Evolutionary conservation across 2,797 vertebrate genomes (phyloP), one percentile per base, ranked within the genome.

Genomic region (Epinephelus malabaricus): DNA sequence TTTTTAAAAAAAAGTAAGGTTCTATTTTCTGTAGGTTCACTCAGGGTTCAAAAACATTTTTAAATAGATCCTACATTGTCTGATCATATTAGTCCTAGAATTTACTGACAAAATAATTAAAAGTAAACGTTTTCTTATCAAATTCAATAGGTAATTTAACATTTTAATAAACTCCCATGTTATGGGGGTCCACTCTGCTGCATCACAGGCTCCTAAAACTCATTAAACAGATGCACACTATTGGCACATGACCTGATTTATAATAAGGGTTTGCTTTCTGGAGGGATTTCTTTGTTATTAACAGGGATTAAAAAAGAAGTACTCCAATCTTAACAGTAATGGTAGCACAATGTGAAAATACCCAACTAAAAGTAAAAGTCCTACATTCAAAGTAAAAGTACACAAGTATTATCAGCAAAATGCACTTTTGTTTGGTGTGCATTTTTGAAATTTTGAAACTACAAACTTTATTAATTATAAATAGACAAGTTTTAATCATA

Each of bases 231-330:
- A 60, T 19, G 14, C 27, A 50, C 3, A 34, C 34, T 59, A 27
- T 18, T 15, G 30, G 27, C n/a, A 38, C 46, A 34, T 56, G n/a
- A 47, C 40, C 21, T 27, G 23, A 34, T 45, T 30, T 46, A 12
- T 11, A 73, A 34, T 46, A 9, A 64, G 25, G 17, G 6, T 46
- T 54, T 15, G 9, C 15, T 47, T 9, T 21, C 15, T 43, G 34
- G 6, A 9, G 67, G 45, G 54, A 59, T 67, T 43, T 61, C 53
- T 55, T 55, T 71, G 30, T 27, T 69, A 40, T 49, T 54, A 8
- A 27, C 40, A 40, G 18, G 9, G 17, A 30, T 30, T 30, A 30
- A 30, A 30, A 8, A 46, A 56, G 25, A 46, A 56, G 4, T 11
- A 13, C 5, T 61, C 21, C 15, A 10, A 25, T 21, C 23, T 2